Percentiles rank a stretch among this genome's conserved stretches.
phyloP scores from a whole-genome alignment of 2,113 vertebrate genomes.

The Nothoprocta pentlandii region DNA sequence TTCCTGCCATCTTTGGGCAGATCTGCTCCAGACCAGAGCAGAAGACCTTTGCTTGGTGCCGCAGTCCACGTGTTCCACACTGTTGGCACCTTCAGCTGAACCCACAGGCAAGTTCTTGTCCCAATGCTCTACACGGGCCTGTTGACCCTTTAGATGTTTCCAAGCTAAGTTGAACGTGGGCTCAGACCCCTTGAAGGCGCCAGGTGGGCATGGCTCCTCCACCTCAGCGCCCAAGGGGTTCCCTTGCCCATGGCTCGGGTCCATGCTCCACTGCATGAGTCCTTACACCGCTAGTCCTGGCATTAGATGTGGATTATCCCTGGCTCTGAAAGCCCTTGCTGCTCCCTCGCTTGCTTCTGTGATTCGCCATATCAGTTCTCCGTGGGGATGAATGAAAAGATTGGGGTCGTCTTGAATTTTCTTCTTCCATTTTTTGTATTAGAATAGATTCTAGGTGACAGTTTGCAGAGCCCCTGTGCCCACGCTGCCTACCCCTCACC shows the following conservation, averaged over 20 bases:
- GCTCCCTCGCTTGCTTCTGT: not conserved
- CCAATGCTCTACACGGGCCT: too few relatives aligned
- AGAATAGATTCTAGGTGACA: not conserved
- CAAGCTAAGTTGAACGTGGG: rapidly evolving
- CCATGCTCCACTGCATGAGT: rapidly evolving
- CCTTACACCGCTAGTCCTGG: rapidly evolving
- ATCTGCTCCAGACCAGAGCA: not conserved
- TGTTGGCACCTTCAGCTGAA: not conserved
- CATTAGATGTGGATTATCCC: rapidly evolving
- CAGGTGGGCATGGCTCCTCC: not conserved
- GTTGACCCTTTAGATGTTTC: rapidly evolving
- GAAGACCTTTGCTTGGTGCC: too few relatives aligned
- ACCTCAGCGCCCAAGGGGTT: not conserved
- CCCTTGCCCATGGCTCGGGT: not conserved
- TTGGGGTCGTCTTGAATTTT: not conserved
- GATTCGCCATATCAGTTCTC: rapidly evolving
- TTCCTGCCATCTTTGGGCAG: not conserved
- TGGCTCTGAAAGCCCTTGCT: rapidly evolving
- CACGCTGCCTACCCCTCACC: not conserved
- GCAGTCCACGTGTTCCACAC: too few relatives aligned
- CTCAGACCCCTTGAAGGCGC: not conserved
- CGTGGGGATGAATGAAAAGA: not conserved
- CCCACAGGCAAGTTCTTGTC: not conserved
- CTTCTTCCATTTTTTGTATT: not conserved
- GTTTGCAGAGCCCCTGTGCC: too few relatives aligned